Evolutionary conservation across 2,113 vertebrate genomes (phyloP), one percentile per base, ranked within the genome.

Genomic region (Nansenia antarctica): DNA sequence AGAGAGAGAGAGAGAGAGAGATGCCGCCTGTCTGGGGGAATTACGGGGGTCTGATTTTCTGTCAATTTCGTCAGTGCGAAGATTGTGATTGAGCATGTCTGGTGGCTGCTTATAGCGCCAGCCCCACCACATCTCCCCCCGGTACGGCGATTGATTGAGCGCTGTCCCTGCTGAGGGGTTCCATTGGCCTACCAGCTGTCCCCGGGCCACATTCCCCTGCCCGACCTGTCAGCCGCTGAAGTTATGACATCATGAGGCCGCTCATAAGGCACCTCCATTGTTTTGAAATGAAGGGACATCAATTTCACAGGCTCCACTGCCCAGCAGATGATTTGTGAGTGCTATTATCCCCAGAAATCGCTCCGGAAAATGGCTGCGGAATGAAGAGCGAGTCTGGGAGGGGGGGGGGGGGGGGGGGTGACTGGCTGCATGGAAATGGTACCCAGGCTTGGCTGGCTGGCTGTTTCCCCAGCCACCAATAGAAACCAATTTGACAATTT

Each of bases 221-320:
- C 45, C 22, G 42, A 65, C 73, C 82, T 87, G 88, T 89, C 90
- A 88, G 49, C 65, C 32, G 0, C 64, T 74, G 75, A 86, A 91
- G 74, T 90, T 89, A 91, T 87, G 82, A 88, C 88, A 90, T 91
- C 87, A 89, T 85, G 76, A 83, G 77, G 58, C 69, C 77, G 72
- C 85, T 90, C 85, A 85, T 92, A 86, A 92, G 88, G 78, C 72
- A 77, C 82, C 82, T 76, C 82, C 76, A 88, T 92, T 91, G 88
- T 91, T 90, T 90, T 88, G 74, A 88, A 90, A 87, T 87, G 90
- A 91, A 90, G 85, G 81, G 71, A 77, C 89, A 92, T 92, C 82
- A 85, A 87, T 92, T 91, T 86, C 65, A 82, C 34, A 45, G 67
- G 77, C 84, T 78, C 68, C 73, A 63, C 74, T 80, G 79, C 76